phyloP scores from a whole-genome alignment of 2,797 vertebrate species.

The Clarias laeviceps region DNA sequence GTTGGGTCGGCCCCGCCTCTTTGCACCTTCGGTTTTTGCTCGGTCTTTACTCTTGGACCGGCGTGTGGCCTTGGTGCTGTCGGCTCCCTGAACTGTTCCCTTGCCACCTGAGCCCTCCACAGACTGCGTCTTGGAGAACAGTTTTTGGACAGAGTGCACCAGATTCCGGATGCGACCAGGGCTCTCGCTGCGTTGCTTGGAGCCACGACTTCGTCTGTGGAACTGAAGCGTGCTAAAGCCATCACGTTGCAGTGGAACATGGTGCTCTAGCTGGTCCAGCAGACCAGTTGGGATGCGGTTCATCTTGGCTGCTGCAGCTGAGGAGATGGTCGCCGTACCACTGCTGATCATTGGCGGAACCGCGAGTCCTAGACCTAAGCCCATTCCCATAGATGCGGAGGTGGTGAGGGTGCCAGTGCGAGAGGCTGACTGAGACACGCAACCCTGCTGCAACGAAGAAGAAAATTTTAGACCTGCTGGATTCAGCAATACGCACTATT shows the following conservation, averaged over 20 bases:
- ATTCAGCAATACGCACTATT: background rate
- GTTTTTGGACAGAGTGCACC: conserved; percentile 96
- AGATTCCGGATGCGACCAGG: conserved; percentile 95
- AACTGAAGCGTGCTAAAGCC: conserved; percentile 98
- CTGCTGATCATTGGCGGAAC: conserved; percentile 80
- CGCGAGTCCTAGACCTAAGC: conserved; percentile 73
- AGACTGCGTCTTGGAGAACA: conserved; percentile 95
- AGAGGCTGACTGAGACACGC: conserved; percentile 82
- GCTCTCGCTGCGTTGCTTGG: conserved; percentile 92
- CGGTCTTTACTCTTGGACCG: conserved; percentile 97
- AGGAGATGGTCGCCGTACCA: conserved; percentile 79
- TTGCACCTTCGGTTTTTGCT: conserved; percentile 88
- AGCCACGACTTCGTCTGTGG: conserved; percentile 77
- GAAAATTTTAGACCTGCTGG: conserved; percentile 1
- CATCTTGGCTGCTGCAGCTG: conserved; percentile 89
- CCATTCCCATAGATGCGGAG: conserved; percentile 78
- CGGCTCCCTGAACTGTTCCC: conserved; percentile 78
- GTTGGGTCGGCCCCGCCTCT: conserved; percentile 85
- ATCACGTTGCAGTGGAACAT: conserved; percentile 92
- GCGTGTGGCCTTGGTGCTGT: conserved; percentile 78
- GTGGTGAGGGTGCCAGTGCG: conserved; percentile 67
- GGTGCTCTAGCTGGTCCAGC: conserved; percentile 96
- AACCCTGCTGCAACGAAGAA: conserved; percentile 58
- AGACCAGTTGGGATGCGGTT: conserved; percentile 93
- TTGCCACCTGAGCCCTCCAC: conserved; percentile 87